Conservation (phyloP, 2,113 vertebrate species). For the Oxygymnocypris stewartii region DNA sequence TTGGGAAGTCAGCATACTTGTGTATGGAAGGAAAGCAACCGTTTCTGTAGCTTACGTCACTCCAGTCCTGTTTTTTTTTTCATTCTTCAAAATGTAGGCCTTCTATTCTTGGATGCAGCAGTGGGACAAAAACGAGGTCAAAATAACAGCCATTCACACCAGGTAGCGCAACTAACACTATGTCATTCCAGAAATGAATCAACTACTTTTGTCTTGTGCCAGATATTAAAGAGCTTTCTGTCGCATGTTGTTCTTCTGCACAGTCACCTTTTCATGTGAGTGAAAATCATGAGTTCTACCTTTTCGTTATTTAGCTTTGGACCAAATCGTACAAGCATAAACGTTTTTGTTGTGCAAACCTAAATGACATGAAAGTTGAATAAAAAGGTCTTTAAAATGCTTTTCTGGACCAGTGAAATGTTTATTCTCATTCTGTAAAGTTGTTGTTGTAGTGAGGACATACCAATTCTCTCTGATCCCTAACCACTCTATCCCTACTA, state of each 20-base stretch:
- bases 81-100: constrained; percentile 32
- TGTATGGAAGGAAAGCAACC: not conserved
- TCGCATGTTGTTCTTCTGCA: not conserved
- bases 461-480: constrained; percentile 80
- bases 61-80: constrained; percentile 11
- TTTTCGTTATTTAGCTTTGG: not conserved
- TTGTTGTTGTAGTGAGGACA: constrained; percentile 61
- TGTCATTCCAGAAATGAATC: not conserved
- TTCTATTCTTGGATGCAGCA: constrained; percentile 31
- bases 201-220: not conserved
- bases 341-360: not conserved
- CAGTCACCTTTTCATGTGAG: not conserved
- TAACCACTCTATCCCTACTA: not conserved
- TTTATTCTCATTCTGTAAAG: constrained; percentile 39
- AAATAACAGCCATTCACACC: constrained; percentile 9
- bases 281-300: not conserved
- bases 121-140: constrained; percentile 39
- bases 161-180: constrained; percentile 6
- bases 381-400: not conserved
- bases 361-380: not conserved
- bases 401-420: not conserved
- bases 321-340: not conserved
- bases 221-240: not conserved
- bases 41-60: constrained; percentile 20
- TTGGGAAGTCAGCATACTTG: constrained; percentile 18